Evolutionary conservation across 2,797 vertebrate genomes (phyloP).

Genomic region (Thunnus albacares): DNA sequence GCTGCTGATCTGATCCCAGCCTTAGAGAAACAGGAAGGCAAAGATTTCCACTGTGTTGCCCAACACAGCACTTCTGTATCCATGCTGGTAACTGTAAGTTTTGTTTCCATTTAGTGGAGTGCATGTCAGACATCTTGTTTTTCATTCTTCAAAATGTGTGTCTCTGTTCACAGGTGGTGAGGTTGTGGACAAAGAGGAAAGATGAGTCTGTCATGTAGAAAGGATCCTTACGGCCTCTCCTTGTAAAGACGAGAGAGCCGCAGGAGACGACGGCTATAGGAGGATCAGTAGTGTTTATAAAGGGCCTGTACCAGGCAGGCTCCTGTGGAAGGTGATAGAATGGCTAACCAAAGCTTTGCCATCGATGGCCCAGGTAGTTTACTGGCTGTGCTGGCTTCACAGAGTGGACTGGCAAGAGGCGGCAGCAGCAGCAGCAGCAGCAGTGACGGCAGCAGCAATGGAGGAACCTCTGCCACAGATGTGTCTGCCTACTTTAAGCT

Average conservation of each 20-base stretch:
- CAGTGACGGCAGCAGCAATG: constrained; percentile 63
- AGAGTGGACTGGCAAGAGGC: constrained; percentile 74
- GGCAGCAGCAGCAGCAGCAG: constrained; percentile 67
- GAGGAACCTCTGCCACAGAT: constrained; percentile 82
- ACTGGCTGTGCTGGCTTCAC: constrained; percentile 79
- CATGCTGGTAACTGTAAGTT: constrained; percentile 40
- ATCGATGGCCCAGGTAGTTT: constrained; percentile 83
- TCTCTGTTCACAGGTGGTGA: constrained; percentile 80
- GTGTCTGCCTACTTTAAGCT: constrained; percentile 91
- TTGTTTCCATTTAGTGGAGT: constrained; percentile 22
- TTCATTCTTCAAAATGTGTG: constrained; percentile 57
- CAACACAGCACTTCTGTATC: constrained; percentile 66
- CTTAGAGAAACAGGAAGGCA: constrained; percentile 77
- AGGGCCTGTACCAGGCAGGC: constrained; percentile 68
- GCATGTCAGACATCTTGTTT: constrained; percentile 61
- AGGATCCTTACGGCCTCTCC: constrained; percentile 75
- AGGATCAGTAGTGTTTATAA: constrained; percentile 72
- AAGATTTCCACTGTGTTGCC: constrained; percentile 74
- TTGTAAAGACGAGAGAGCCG: constrained; percentile 77
- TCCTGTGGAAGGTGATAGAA: constrained; percentile 70
- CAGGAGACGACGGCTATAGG: constrained; percentile 64
- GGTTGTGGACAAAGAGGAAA: constrained; percentile 78
- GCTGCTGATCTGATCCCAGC: constrained; percentile 84
- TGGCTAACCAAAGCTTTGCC: constrained; percentile 85
- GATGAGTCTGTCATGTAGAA: constrained; percentile 83